Evolutionary conservation across 2,888 invertebrate species (phyloP), one percentile per base, ranked within the genome.

Genomic region (Ophion costatus): DNA sequence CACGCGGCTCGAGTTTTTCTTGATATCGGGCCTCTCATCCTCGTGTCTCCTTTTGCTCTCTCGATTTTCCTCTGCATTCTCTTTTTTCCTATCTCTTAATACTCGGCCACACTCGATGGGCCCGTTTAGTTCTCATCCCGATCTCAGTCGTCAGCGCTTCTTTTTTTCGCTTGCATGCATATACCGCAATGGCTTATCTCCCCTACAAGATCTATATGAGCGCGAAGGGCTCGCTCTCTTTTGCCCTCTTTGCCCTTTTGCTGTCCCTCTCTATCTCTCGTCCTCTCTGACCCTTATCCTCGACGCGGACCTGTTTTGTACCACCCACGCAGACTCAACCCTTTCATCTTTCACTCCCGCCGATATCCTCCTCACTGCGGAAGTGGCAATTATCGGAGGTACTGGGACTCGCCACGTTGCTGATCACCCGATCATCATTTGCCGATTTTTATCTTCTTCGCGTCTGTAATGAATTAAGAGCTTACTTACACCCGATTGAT

Each of bases 251-350:
- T 71, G 59, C 75, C n/a, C 20, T 22, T 42, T 45, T 57, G 29
- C 61, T 20, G 56, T 59, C 14, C 11, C 22, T 56, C 33, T 33
- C n/a, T 77, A 24, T 64, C 45, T 59, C 29, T 45, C 0, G 4
- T 11, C 10, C 45, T 14, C 45, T 14, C 45, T 10, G 45, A 45
- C 45, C 45, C 45, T 45, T 11, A 45, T 45, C 45, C 45, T 11
- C 45, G 10, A 14, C 11, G 45, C 45, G 45, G 45, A 45, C 3
- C 29, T 29, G 29, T 56, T 51, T 10, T 63, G 11, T 24, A 24
- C 81, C 87, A 83, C 84, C 83, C 88, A 83, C 84, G 86, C 82
- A 70, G 77, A 84, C 83, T 83, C 79, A 75, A 80, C 82, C 81
- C 85, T 80, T 83, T 71, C 64, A 66, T 73, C 77, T 77, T 74